Percentiles rank a stretch among this genome's conserved stretches.
Evolutionary conservation across 2,113 vertebrate genomes (phyloP).

Genomic region (Eira barbara): DNA sequence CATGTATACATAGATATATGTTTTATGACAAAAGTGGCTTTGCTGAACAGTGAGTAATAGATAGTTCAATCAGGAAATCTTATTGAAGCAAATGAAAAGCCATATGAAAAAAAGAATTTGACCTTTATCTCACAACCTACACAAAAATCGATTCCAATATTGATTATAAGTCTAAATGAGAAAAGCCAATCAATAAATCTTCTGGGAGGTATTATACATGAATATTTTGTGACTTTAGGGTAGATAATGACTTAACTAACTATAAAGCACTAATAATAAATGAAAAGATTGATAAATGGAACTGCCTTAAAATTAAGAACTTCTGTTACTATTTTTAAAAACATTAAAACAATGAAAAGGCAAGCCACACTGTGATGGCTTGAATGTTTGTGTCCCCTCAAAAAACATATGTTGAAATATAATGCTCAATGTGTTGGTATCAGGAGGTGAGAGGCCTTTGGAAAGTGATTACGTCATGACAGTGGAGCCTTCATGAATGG

Average conservation of each 20-base stretch:
- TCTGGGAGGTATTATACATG: slow-evolving; percentile 6
- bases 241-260: neutral
- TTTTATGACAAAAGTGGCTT: neutral
- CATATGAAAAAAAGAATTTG: slow-evolving; percentile 2
- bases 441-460: neutral
- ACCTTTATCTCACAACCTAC: slow-evolving; percentile 3
- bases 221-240: slow-evolving; percentile 7
- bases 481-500: neutral
- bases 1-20: neutral
- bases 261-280: neutral
- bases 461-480: neutral
- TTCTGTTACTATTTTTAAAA: neutral
- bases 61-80: neutral
- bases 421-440: neutral
- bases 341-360: neutral
- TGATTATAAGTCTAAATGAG: slow-evolving; percentile 34
- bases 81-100: neutral
- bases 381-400: neutral
- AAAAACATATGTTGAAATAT: neutral
- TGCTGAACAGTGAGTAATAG: neutral
- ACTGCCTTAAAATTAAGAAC: neutral
- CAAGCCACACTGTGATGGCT: neutral
- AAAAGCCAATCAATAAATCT: slow-evolving; percentile 35
- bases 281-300: neutral
- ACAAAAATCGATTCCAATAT: slow-evolving; percentile 17